phyloP scores from a whole-genome alignment of 2,113 vertebrate genomes.

The Malurus elegans region DNA sequence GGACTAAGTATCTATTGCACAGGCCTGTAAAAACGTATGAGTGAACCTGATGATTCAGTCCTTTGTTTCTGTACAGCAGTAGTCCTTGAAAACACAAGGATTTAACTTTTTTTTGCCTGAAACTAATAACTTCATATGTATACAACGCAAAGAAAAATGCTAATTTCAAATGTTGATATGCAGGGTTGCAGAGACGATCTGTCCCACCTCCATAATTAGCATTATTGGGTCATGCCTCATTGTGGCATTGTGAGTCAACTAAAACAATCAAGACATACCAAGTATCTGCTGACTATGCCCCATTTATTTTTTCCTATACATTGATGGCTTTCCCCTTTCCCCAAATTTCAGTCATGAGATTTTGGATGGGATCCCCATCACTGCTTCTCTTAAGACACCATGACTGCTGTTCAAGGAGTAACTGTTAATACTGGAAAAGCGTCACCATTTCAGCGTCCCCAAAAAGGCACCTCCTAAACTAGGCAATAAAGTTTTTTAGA shows the following conservation, averaged over 20 bases:
- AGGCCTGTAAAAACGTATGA: background rate
- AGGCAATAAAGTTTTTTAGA: background rate
- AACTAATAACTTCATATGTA: background rate
- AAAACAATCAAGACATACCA: background rate
- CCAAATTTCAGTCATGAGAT: background rate
- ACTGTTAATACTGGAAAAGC: background rate
- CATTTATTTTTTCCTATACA: fast-evolving
- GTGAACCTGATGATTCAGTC: background rate
- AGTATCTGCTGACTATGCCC: background rate
- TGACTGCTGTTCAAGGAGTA: background rate
- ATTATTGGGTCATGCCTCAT: background rate
- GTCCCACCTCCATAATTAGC: background rate
- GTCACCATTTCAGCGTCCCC: background rate
- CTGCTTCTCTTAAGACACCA: background rate
- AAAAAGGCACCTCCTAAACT: background rate
- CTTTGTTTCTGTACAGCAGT: background rate
- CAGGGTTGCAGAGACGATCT: background rate
- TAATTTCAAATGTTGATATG: background rate
- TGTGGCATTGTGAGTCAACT: background rate
- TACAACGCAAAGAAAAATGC: background rate
- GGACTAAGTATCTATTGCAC: background rate
- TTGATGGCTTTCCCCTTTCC: background rate
- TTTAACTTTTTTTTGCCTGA: background rate
- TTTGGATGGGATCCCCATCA: background rate
- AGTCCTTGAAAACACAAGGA: background rate